Base-by-base conservation (phyloP, 2,797 vertebrate species). In the Antrozous pallidus region DNA sequence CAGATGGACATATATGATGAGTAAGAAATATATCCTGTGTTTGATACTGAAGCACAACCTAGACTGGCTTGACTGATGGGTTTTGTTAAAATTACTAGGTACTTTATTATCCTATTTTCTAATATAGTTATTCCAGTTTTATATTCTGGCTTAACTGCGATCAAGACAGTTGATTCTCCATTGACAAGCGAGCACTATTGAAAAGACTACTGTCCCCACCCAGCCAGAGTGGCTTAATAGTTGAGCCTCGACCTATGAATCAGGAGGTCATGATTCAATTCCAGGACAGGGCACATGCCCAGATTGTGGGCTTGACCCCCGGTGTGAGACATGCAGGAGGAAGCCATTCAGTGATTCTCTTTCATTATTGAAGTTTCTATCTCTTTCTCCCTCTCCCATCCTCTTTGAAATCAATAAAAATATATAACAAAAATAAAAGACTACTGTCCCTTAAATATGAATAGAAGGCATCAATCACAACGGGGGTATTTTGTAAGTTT, bases 361-460 rank as follows among this genome's bases (percentile, higher is more conserved):
- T 16, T 33, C 61, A 65, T 65, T 12, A 33, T 33, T 18, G 61
- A n/a, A n/a, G 61, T 65, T 65, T 65, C 61, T 63, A n/a, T 63
- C 31, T 65, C 61, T 65, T 16, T 61, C 58, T 61, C 28, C 12
- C 28, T 61, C 31, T n/a, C 61, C 26, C 56, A 31, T 31, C n/a
- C 31, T 65, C 47, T 20, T 13, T 28, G 49, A 63, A 14, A 61
- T 61, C 26, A 58, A 58, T 58, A 28, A 12, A 58, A 58, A 58
- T 58, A 58, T 58, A 58, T 58, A 26, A 28, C 10, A 28, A 58
- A 28, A 58, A 28, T 58, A 28, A 58, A 58, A 61, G 28, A 61
- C 58, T 61, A 58, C 45, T 95, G 28, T 82, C 49, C 51, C 63
- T 86, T 95, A 79, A 94, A 54, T 56, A 69, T 81, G 36, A 63